These are phyloP conservation scores for Pristionchus fissidentatus DNA, from an alignment of 2,888 invertebrate genomes.

Conservation along the genomic window DNA sequence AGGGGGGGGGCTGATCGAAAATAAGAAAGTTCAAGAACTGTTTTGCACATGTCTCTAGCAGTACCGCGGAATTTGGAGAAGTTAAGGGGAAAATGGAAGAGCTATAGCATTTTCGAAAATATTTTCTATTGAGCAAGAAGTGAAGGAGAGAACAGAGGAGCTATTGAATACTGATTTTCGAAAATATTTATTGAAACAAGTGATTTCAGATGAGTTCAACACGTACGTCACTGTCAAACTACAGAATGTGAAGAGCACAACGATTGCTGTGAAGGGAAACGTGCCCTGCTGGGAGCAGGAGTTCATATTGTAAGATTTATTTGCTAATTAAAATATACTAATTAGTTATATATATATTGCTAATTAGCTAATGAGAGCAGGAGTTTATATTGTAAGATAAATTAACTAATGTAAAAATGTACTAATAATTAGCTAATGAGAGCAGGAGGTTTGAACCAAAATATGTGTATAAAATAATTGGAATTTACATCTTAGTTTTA, in stretches of 20 bases:
- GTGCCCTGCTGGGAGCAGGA: constrained; percentile 98
- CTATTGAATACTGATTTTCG: too few relatives aligned
- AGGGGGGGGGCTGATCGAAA: background rate
- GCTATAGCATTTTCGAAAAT: constrained; percentile 26
- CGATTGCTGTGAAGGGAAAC: constrained; percentile 94
- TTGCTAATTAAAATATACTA: background rate
- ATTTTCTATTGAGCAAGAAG: background rate
- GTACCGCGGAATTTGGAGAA: too few relatives aligned
- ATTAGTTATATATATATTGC: background rate
- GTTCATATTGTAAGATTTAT: constrained; percentile 88
- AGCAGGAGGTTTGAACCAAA: too few relatives aligned
- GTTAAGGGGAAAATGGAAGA: background rate
- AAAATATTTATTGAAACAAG: background rate
- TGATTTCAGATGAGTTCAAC: constrained; percentile 85
- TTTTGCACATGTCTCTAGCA: background rate
- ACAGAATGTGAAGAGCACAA: constrained; percentile 97
- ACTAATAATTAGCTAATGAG: too few relatives aligned
- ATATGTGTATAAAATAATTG: too few relatives aligned
- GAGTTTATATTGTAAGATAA: background rate
- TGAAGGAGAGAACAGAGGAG: too few relatives aligned
- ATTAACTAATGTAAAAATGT: too few relatives aligned
- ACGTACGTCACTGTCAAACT: constrained; percentile 96
- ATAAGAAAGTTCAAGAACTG: too few relatives aligned
- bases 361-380: too few relatives aligned
- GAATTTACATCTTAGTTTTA: too few relatives aligned